Percentiles rank a stretch among this genome's conserved stretches.
These are phyloP conservation scores for Operophtera brumata DNA, from an alignment of 2,888 invertebrate species.

Conservation along the genomic window DNA sequence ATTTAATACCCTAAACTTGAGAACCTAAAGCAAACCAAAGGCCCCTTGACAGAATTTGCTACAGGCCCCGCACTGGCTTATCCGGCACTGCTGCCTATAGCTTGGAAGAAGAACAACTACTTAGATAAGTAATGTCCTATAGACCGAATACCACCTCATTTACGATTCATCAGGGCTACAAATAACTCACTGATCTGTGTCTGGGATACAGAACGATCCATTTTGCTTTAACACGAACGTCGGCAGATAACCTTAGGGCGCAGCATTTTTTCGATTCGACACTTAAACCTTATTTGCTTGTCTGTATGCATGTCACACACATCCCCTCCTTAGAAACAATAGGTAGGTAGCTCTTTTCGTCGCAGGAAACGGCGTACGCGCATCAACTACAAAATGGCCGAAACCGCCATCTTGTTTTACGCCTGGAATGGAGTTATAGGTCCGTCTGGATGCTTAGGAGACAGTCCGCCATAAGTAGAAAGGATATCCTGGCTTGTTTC, in stretches of 20 bases:
- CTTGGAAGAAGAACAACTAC: too few species aligned
- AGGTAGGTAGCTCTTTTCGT: slow-evolving; percentile 72
- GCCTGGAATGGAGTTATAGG: slow-evolving; percentile 58
- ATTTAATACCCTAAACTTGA: too few species aligned
- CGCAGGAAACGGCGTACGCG: slow-evolving; percentile 77
- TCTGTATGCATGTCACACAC: slow-evolving; percentile 67
- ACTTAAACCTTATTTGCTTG: slow-evolving; percentile 47
- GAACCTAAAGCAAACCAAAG: too few species aligned
- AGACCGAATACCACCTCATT: slow-evolving; percentile 2
- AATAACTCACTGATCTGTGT: slow-evolving; percentile 30
- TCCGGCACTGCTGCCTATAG: too few species aligned
- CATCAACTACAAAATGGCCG: slow-evolving; percentile 64
- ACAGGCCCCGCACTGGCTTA: too few species aligned
- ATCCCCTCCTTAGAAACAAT: slow-evolving; percentile 74
- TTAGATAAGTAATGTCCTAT: too few species aligned
- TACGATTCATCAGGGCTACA: slow-evolving; percentile 13
- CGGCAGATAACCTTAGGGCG: slow-evolving; percentile 35
- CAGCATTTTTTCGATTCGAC: slow-evolving; percentile 58
- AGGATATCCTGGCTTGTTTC: slow-evolving; percentile 74
- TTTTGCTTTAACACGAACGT: slow-evolving; percentile 22
- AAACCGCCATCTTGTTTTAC: slow-evolving; percentile 55
- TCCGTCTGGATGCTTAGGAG: slow-evolving; percentile 70
- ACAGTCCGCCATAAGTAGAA: slow-evolving; percentile 63
- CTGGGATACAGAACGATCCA: slow-evolving; percentile 37
- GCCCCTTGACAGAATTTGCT: too few species aligned